Evolutionary conservation across 2,888 invertebrate species (phyloP).

Genomic region (Hypercompe scribonia): DNA sequence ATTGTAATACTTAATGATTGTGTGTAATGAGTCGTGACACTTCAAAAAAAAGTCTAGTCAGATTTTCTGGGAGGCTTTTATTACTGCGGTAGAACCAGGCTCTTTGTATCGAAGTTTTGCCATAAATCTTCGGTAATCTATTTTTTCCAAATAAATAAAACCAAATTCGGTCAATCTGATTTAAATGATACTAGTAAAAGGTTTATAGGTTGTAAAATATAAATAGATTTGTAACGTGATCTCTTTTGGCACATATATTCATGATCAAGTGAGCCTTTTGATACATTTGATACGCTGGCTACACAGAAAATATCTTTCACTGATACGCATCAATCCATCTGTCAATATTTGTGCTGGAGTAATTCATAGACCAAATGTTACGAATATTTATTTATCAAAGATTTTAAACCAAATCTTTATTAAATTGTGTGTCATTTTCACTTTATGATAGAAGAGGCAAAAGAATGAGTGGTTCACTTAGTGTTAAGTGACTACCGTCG

Average conservation of each 20-base stretch:
- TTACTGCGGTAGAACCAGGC: no score
- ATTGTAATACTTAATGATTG: no score
- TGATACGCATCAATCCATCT: not conserved
- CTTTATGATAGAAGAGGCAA: no score
- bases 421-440: no score
- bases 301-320: not conserved
- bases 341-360: not conserved
- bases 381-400: not conserved
- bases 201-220: not conserved
- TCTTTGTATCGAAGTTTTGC: no score
- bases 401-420: not conserved
- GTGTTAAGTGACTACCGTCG: no score
- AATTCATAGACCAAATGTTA: not conserved
- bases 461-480: no score
- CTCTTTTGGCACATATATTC: not conserved
- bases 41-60: no score
- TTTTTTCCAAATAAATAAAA: not conserved
- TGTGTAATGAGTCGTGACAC: no score
- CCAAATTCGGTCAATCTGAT: not conserved
- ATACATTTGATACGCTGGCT: not conserved
- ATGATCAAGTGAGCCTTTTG: not conserved
- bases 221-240: not conserved
- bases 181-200: not conserved
- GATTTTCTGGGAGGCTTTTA: no score
- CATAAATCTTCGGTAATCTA: no score